Evolutionary conservation across 2,113 vertebrate species (phyloP), one percentile per base, ranked within the genome.

Genomic region (Ceratotherium simum): DNA sequence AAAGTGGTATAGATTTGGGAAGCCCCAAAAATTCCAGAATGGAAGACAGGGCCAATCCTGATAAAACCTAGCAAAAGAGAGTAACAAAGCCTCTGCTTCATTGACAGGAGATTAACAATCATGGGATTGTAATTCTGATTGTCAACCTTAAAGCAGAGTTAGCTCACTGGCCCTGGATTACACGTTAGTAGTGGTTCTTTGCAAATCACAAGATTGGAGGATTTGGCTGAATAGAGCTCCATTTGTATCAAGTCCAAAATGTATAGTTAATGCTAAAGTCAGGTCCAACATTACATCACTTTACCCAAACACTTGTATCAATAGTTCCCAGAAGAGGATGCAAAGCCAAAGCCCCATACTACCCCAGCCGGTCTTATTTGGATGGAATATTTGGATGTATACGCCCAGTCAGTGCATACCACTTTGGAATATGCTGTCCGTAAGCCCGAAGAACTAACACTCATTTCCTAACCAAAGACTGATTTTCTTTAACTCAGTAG

Each of bases 231-330:
- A 84, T 39, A 94, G 54, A 96, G 36, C 20, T n/a, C 29, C n/a
- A 21, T 94, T 81, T 84, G 56, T 48, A 62, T 90, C 56, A 91
- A 62, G 75, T 81, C 51, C 75, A 79, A 94, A 90, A 78, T 39
- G 67, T 11, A 42, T 8, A 85, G 51, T 62, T 58, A n/a, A 20
- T 85, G 62, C 65, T 86, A 83, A 94, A 93, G 51, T 67, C 46
- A 83, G 56, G 69, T 29, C 80, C 75, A 72, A 20, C 0, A 29
- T 78, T 29, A 83, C 2, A 64, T 73, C 25, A 60, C 85, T 83
- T 81, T 51, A 73, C 31, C 42, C 21, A 56, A 36, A 79, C 56
- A 54, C 12, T 18, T 16, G 13, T 51, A 70, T 54, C 21, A 8
- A 27, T 29, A 65, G 25, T 75, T 92, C 67, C 48, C 78, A 78